Evolutionary conservation across 2,113 vertebrate genomes (phyloP).

Genomic region (Beaufortia kweichowensis): DNA sequence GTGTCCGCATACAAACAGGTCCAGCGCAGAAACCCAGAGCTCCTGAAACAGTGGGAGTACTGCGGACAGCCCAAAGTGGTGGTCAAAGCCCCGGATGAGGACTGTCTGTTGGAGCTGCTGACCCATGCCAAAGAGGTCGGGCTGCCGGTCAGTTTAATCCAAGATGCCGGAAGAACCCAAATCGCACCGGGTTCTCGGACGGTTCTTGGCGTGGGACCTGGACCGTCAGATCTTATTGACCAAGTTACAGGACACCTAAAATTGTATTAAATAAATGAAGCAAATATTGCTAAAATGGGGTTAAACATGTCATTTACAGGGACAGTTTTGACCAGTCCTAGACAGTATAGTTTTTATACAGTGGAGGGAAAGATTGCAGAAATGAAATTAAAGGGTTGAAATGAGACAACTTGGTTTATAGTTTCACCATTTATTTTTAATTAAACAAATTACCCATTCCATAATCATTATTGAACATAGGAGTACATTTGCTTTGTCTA

Average conservation of each 20-base stretch:
- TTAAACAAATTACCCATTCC: slow-evolving; percentile 39
- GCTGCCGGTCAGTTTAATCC: slow-evolving; percentile 89
- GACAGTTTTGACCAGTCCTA: not conserved
- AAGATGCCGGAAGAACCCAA: slow-evolving; percentile 94
- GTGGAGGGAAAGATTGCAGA: not conserved
- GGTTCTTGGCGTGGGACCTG: slow-evolving; percentile 90
- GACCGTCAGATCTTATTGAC: slow-evolving; percentile 85
- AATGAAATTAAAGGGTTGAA: slow-evolving; percentile 30
- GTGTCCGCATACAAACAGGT: slow-evolving; percentile 92
- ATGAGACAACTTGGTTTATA: slow-evolving; percentile 29
- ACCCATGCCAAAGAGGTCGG: slow-evolving; percentile 81
- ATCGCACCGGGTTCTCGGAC: slow-evolving; percentile 91
- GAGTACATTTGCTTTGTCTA: slow-evolving; percentile 35
- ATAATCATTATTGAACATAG: slow-evolving; percentile 28
- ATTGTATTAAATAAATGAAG: slow-evolving; percentile 76
- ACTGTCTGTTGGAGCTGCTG: slow-evolving; percentile 80
- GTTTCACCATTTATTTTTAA: slow-evolving; percentile 52
- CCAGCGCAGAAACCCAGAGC: slow-evolving; percentile 80
- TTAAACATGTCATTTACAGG: not conserved
- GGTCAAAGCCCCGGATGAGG: slow-evolving; percentile 86
- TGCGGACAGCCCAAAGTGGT: slow-evolving; percentile 96
- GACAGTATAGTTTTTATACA: not conserved
- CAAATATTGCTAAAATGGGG: not conserved
- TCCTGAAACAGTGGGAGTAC: slow-evolving; percentile 92
- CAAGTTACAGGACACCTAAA: slow-evolving; percentile 90